Evolutionary conservation across 2,797 vertebrate species (phyloP).

Genomic region (Pangasius djambal): DNA sequence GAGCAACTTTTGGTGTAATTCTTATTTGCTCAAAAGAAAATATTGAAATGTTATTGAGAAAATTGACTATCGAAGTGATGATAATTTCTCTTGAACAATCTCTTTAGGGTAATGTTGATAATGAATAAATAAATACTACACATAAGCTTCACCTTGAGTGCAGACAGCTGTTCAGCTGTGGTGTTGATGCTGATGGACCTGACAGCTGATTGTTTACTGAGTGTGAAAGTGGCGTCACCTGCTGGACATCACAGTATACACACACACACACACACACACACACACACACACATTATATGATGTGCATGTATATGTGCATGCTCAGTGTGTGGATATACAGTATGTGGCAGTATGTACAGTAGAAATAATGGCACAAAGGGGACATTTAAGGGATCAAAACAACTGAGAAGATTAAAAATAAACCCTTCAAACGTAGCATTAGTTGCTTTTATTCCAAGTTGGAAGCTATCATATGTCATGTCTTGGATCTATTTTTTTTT

Average conservation of each 20-base stretch:
- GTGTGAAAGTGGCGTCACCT: constrained; percentile 51
- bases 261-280: not conserved
- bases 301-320: not conserved
- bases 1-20: not conserved
- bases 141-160: not conserved
- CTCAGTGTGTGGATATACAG: not conserved
- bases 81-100: not conserved
- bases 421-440: not conserved
- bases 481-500: not conserved
- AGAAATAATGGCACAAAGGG: not conserved
- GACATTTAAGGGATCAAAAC: not conserved
- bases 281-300: not conserved
- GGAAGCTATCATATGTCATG: not conserved
- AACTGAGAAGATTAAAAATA: not conserved
- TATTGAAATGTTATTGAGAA: not conserved
- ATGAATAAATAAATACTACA: not conserved
- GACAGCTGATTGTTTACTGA: not conserved
- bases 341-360: not conserved
- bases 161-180: not conserved
- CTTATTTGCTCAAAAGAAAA: not conserved
- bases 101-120: not conserved
- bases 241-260: constrained; percentile 33
- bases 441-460: not conserved
- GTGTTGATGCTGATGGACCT: not conserved
- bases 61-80: not conserved